Percentiles rank a stretch among this genome's conserved stretches.
phyloP scores from a whole-genome alignment of 1,140 invertebrate species.

The Propsilocerus akamusi region DNA sequence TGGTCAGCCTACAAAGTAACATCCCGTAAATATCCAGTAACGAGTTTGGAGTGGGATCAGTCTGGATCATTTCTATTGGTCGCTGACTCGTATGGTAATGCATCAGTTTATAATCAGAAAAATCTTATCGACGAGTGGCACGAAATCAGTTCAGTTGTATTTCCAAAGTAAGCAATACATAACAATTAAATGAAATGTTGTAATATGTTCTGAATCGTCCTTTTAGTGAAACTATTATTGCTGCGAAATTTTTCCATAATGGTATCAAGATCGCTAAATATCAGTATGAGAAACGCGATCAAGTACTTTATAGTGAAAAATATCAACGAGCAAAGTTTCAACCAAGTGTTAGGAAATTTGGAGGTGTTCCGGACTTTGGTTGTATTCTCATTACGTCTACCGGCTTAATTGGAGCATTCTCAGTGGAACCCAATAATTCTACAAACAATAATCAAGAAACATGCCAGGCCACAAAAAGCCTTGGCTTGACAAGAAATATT shows the following conservation, averaged over 20 bases:
- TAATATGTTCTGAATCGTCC: constrained; percentile 16
- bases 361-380: constrained; percentile 62
- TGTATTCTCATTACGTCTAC: constrained; percentile 65
- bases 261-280: constrained; percentile 31
- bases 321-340: constrained; percentile 55
- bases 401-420: constrained; percentile 57
- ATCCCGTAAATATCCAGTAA: constrained; percentile 36
- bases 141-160: constrained; percentile 26
- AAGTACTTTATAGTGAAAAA: constrained; percentile 62
- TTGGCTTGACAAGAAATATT: constrained; percentile 50
- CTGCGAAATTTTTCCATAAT: constrained; percentile 66
- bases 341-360: constrained; percentile 72
- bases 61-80: constrained; percentile 59
- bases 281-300: constrained; percentile 52
- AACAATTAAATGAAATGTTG: not conserved
- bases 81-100: constrained; percentile 44
- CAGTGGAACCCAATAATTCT: constrained; percentile 23
- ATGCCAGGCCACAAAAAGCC: constrained; percentile 35
- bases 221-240: constrained; percentile 63
- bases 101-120: constrained; percentile 57
- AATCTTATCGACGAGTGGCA: constrained; percentile 71
- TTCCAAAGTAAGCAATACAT: constrained; percentile 15
- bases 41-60: constrained; percentile 68
- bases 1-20: constrained; percentile 53
- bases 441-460: constrained; percentile 11